These are phyloP conservation scores for Agonopterix subpropinquella DNA, from an alignment of 2,888 invertebrate genomes.

Conservation along the genomic window DNA sequence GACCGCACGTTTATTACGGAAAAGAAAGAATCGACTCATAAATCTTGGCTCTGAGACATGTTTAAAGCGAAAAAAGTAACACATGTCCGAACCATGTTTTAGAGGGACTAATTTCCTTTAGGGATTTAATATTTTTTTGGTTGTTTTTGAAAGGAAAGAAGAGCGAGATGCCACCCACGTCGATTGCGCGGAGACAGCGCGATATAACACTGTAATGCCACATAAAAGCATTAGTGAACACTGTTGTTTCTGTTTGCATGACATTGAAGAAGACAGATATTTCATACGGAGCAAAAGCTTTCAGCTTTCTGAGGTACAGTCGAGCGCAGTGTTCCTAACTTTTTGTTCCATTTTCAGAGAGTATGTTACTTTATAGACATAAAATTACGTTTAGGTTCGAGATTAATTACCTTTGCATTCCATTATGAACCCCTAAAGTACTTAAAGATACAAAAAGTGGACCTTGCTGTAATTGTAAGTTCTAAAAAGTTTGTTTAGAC, in stretches of 20 bases:
- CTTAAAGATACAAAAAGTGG: too few relatives aligned
- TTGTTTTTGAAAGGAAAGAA: conserved; percentile 47
- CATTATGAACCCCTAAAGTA: too few relatives aligned
- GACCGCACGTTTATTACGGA: conserved; percentile 58
- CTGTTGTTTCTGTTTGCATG: conserved; percentile 15
- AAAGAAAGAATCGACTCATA: conserved; percentile 55
- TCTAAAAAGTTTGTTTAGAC: too few relatives aligned
- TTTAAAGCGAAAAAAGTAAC: conserved; percentile 74
- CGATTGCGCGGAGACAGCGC: conserved; percentile 37
- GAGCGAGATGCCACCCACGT: conserved; percentile 65
- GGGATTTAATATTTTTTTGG: conserved; percentile 51
- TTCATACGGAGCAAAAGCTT: background rate
- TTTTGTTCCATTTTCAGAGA: too few relatives aligned
- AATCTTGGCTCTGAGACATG: conserved; percentile 60
- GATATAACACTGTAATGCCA: conserved; percentile 27
- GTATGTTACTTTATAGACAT: too few relatives aligned
- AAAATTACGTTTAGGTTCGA: too few relatives aligned
- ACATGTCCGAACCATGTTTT: conserved; percentile 69
- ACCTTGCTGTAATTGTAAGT: too few relatives aligned
- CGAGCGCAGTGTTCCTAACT: background rate
- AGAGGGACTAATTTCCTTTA: conserved; percentile 72
- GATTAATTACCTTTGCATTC: too few relatives aligned
- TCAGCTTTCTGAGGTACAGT: background rate
- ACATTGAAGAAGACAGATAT: conserved; percentile 17
- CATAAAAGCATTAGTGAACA: conserved; percentile 36